Conservation (phyloP, 2,797 vertebrate genomes). For the Falco rusticolus region DNA sequence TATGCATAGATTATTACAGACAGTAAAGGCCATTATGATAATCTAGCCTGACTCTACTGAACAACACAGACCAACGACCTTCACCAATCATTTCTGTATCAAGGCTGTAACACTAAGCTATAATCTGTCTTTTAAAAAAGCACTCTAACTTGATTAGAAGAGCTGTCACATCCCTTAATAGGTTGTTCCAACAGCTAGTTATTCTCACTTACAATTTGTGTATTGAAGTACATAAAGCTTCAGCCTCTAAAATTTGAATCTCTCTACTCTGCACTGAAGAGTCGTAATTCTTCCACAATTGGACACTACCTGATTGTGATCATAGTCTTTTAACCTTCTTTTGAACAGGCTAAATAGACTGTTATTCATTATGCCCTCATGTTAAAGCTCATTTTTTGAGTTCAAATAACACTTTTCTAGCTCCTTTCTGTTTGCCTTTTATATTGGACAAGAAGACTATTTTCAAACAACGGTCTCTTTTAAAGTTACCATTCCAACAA, state of each 20-base stretch:
- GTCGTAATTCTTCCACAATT: not conserved
- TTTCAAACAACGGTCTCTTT: not conserved
- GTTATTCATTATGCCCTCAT: not conserved
- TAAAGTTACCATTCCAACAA: not conserved
- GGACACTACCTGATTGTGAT: not conserved
- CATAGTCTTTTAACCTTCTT: not conserved
- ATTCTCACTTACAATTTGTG: not conserved
- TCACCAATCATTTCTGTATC: slow-evolving; percentile 13
- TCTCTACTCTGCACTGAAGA: not conserved
- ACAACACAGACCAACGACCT: not conserved
- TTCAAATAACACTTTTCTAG: not conserved
- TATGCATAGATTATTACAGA: not conserved
- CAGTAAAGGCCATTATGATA: slow-evolving; percentile 7
- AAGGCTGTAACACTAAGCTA: not conserved
- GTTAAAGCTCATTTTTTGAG: not conserved
- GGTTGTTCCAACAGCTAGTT: not conserved
- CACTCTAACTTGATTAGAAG: slow-evolving; percentile 17
- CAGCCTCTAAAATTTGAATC: not conserved
- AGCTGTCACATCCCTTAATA: not conserved
- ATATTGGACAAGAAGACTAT: not conserved
- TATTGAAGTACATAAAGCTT: not conserved
- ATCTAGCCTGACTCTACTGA: not conserved
- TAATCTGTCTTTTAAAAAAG: not conserved
- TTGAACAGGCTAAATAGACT: not conserved
- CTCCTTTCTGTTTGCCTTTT: not conserved